Percentiles rank a stretch among this genome's conserved stretches.
Conservation (phyloP, 2,113 vertebrate species). For the Upupa epops region DNA sequence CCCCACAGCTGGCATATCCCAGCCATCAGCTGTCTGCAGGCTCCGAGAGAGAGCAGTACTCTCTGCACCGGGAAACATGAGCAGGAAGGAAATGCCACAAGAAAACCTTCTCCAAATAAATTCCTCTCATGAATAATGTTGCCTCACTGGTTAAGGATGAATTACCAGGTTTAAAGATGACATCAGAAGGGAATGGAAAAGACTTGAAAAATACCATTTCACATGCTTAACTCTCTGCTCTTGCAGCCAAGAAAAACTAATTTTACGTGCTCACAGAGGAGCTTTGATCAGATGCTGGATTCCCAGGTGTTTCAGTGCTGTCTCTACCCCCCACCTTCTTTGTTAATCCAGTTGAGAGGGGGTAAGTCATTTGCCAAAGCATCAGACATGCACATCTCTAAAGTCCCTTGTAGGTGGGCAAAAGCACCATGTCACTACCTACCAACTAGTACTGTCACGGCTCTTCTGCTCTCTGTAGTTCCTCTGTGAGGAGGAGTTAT, state of each 20-base stretch:
- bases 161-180: constrained; percentile 47
- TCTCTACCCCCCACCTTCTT: not conserved
- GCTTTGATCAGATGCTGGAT: constrained; percentile 53
- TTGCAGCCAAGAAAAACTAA: constrained; percentile 60
- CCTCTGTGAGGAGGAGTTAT: not conserved
- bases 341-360: not conserved
- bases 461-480: not conserved
- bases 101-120: constrained; percentile 8
- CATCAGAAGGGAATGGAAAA: constrained; percentile 53
- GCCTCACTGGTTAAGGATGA: not conserved
- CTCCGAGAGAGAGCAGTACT: not conserved
- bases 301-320: constrained; percentile 26
- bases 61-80: not conserved
- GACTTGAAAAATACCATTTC: constrained; percentile 42
- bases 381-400: not conserved
- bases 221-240: constrained; percentile 29
- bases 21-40: not conserved
- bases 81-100: not conserved
- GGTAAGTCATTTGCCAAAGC: constrained; percentile 23
- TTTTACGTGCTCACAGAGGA: constrained; percentile 12
- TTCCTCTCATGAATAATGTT: not conserved
- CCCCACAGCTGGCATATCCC: not conserved
- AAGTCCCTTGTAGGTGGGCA: not conserved
- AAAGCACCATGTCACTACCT: not conserved
- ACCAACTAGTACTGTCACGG: not conserved